Conservation (phyloP, 2,113 vertebrate species). For the Ranitomeya variabilis region DNA sequence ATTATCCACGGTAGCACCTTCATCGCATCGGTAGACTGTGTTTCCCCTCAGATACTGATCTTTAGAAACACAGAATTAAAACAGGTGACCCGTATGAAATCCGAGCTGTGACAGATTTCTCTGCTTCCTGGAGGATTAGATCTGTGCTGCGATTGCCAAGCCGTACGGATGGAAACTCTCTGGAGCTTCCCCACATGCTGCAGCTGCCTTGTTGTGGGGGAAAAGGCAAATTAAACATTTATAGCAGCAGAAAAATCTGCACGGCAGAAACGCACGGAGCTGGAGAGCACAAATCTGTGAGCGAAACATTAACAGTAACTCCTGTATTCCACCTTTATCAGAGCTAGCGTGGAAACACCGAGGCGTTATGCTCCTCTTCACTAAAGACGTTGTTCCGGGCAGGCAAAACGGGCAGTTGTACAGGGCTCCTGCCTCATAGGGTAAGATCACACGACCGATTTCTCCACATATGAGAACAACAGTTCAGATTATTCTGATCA, state of each 20-base stretch:
- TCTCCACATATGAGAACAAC: no score
- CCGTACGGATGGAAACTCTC: slow-evolving; percentile 14
- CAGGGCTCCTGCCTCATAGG: no score
- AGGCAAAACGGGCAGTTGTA: no score
- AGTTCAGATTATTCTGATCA: no score
- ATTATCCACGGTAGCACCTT: background rate
- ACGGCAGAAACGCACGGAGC: slow-evolving; percentile 12
- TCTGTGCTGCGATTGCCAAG: slow-evolving; percentile 37
- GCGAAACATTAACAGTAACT: no score
- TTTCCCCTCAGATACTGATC: background rate
- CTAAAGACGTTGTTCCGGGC: no score
- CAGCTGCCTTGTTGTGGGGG: slow-evolving; percentile 24
- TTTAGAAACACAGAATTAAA: background rate
- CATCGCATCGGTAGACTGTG: background rate
- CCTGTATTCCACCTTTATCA: no score
- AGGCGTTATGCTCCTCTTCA: no score
- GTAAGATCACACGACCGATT: no score
- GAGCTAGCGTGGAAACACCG: no score
- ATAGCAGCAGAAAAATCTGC: slow-evolving; percentile 9
- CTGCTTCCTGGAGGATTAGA: slow-evolving; percentile 44
- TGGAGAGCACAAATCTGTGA: background rate
- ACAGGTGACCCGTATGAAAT: slow-evolving; percentile 22
- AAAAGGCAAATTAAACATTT: slow-evolving; percentile 20
- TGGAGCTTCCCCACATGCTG: slow-evolving; percentile 8
- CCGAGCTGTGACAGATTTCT: slow-evolving; percentile 18